These are phyloP conservation scores for Sinohyriopsis cumingii DNA, from an alignment of 2,888 invertebrate species.

Conservation along the genomic window DNA sequence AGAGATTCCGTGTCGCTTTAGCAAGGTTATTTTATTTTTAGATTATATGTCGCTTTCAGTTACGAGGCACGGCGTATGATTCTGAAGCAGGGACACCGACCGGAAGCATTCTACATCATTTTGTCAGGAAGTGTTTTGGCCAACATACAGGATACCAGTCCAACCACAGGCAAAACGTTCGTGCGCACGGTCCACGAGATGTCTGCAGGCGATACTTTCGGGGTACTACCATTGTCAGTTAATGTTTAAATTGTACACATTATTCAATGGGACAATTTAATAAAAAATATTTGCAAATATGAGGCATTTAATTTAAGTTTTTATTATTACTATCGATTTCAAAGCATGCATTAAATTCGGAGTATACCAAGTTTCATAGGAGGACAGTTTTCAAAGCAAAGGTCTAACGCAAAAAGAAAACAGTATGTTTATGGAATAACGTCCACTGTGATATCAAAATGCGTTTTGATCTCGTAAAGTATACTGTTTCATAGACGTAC, in stretches of 20 bases:
- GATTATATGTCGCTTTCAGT: slow-evolving; percentile 20
- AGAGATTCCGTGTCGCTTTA: neutral
- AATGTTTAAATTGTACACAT: neutral
- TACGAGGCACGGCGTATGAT: slow-evolving; percentile 57
- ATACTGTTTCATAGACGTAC: too few relatives aligned
- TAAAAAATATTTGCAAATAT: neutral
- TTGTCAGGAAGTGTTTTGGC: slow-evolving; percentile 56
- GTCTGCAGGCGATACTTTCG: slow-evolving; percentile 57
- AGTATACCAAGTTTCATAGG: too few relatives aligned
- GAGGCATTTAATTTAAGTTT: neutral
- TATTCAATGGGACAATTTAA: neutral
- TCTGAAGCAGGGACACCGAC: slow-evolving; percentile 53
- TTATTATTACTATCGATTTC: too few relatives aligned
- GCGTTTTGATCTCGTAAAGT: too few relatives aligned
- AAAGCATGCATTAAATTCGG: too few relatives aligned
- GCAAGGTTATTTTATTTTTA: neutral
- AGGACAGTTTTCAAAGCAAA: too few relatives aligned
- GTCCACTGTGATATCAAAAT: too few relatives aligned
- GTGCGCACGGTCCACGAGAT: slow-evolving; percentile 52
- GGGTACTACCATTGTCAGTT: slow-evolving; percentile 31
- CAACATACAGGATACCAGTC: slow-evolving; percentile 48
- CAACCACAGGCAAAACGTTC: slow-evolving; percentile 44
- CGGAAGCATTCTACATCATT: slow-evolving; percentile 56
- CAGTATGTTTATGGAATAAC: too few relatives aligned
- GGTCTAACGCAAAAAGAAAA: too few relatives aligned